Evolutionary conservation across 2,888 invertebrate species (phyloP), one percentile per base, ranked within the genome.

Genomic region (Pantelozetes paolii): DNA sequence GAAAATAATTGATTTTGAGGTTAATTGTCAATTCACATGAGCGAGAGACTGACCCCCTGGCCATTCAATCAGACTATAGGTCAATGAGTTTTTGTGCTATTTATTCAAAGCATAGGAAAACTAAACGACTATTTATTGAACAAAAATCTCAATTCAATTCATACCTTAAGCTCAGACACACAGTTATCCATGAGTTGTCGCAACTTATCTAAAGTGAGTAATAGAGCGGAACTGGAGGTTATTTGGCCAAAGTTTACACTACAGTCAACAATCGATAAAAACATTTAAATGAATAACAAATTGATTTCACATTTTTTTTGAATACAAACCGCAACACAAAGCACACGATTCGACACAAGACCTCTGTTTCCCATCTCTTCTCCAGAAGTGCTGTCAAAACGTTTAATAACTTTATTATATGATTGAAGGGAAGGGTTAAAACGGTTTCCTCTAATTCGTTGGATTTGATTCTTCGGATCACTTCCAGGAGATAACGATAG

Each of bases 381-480:
- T 85, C 84, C 13, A 94, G 84, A 73, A 95, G 84, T 8, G 83
- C 81, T 0, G 90, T 88, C 76, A 96, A 82, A 79, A 88, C 84
- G 74, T 87, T 85, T 0, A 98, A 84, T 69, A 97, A 84, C 71
- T 91, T 89, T 79, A 89, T 88, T 1, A 92, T 92, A 71, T 88
- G 86, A 71, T 88, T 86, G 81, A 94, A 92, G 1, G 96, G 94
- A 59, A 98, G 83, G 15, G 95, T 84, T 0, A 96, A 83, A 0
- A 98, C 84, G 0, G 94, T 87, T 83, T 95, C 94, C 82, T 97
- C 94, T 76, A 98, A 83, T 81, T 97, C 95, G 81, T 96, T 93
- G 1, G 92, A 86, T 77, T 91, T 88, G 78, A 96, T 89, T 79
- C 88, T 88, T 80, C 86, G 87, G 23, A 98, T 80, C 2, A 89